These are phyloP conservation scores for Rhodinocichla rosea DNA, from an alignment of 2,113 vertebrate genomes.

Conservation along the genomic window DNA sequence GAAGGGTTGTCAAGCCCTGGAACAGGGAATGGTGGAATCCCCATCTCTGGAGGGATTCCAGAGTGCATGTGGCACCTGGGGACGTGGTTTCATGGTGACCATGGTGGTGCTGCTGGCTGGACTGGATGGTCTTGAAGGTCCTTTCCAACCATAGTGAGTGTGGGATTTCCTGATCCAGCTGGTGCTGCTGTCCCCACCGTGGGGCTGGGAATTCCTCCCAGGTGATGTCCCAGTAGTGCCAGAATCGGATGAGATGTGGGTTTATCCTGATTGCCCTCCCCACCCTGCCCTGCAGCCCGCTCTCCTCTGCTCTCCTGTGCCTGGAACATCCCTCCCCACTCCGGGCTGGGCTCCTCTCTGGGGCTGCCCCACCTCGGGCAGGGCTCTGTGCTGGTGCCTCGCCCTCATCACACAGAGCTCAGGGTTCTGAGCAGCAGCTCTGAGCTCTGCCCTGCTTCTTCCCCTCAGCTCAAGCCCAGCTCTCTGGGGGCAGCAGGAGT, in stretches of 20 bases:
- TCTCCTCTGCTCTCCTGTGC: background rate
- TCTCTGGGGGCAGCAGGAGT: background rate
- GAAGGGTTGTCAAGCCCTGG: background rate
- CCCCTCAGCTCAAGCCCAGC: background rate
- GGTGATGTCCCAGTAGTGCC: accelerated
- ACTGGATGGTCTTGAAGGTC: background rate
- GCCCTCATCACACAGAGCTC: background rate
- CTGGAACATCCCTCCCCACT: accelerated
- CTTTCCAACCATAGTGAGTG: accelerated
- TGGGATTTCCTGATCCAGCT: background rate
- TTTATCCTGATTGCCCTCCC: background rate
- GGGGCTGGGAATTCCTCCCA: background rate
- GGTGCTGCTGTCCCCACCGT: accelerated
- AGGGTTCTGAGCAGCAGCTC: background rate
- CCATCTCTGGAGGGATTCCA: background rate
- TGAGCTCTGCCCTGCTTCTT: background rate
- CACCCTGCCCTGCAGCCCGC: accelerated
- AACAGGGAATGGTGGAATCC: background rate
- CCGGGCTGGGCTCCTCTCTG: background rate
- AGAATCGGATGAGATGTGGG: accelerated
- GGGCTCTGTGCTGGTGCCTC: background rate
- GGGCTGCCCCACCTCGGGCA: accelerated
- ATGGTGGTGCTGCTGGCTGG: background rate
- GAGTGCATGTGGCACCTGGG: background rate
- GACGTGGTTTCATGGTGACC: accelerated